A percentile compares a stretch with the other conserved stretches of the same genome.
phyloP scores from a whole-genome alignment of 2,888 invertebrate species.

The Erannis defoliaria region DNA sequence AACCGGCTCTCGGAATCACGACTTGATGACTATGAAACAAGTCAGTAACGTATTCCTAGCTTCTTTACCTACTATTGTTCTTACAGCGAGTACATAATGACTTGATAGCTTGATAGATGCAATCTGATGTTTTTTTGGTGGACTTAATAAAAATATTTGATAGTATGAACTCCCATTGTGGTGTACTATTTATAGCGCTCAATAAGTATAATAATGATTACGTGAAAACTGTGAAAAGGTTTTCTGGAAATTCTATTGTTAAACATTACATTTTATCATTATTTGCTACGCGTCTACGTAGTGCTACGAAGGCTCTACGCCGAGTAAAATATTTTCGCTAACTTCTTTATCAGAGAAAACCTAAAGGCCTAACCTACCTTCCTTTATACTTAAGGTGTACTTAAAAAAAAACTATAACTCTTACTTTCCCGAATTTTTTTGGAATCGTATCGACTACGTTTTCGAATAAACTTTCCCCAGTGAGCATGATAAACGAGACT shows the following conservation, averaged over 20 bases:
- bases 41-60: conserved; percentile 13
- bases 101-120: not conserved
- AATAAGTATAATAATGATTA: too few relatives aligned
- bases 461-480: conserved; percentile 57
- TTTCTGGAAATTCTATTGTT: too few relatives aligned
- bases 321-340: not conserved
- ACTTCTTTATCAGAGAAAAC: not conserved
- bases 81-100: not conserved
- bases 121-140: too few relatives aligned
- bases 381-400: too few relatives aligned
- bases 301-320: conserved; percentile 34
- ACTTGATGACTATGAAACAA: conserved; percentile 33
- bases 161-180: too few relatives aligned
- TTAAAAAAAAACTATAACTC: too few relatives aligned
- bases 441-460: not conserved
- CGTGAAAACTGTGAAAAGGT: too few relatives aligned
- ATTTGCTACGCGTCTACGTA: conserved; percentile 28
- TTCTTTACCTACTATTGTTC: not conserved
- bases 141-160: too few relatives aligned
- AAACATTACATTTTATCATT: not conserved
- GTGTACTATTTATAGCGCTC: too few relatives aligned
- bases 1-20: conserved; percentile 41
- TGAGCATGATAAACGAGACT: conserved; percentile 68
- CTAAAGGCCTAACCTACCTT: too few relatives aligned
- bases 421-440: too few relatives aligned